Conservation (phyloP, 1,140 invertebrate genomes). For the Zaprionus africanus region DNA sequence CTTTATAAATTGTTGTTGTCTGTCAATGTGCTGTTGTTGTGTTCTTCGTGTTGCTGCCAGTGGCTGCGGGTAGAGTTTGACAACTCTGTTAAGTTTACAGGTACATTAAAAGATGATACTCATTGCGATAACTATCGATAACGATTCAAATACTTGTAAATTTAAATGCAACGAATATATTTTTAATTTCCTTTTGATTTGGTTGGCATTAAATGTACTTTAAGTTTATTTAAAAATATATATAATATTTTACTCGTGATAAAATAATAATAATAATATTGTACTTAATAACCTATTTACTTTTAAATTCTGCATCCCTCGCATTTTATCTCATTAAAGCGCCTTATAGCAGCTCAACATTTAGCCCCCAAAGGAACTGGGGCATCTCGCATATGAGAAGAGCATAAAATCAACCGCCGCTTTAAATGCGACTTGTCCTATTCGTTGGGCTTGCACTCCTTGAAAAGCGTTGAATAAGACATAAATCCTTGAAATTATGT, state of each 20-base stretch:
- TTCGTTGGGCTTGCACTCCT: conserved; percentile 35
- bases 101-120: conserved; percentile 10
- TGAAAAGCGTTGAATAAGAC: conserved; percentile 61
- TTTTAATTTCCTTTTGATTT: background rate
- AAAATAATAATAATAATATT: too few relatives aligned
- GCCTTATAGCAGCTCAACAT: conserved; percentile 2
- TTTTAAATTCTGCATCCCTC: background rate
- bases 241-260: too few relatives aligned
- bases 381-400: conserved; percentile 14
- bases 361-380: background rate
- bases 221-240: too few relatives aligned
- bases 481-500: conserved; percentile 70
- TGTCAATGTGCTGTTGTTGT: conserved; percentile 41
- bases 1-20: conserved; percentile 52
- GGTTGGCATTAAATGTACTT: too few relatives aligned
- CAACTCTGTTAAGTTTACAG: conserved; percentile 46
- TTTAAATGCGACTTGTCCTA: conserved; percentile 27
- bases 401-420: conserved; percentile 47
- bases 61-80: conserved; percentile 32
- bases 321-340: conserved; percentile 25
- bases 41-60: conserved; percentile 26
- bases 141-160: background rate
- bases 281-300: background rate
- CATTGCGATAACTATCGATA: conserved; percentile 7
- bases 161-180: background rate